Evolutionary conservation across 2,113 vertebrate genomes (phyloP), one percentile per base, ranked within the genome.

Genomic region (Motacilla alba): DNA sequence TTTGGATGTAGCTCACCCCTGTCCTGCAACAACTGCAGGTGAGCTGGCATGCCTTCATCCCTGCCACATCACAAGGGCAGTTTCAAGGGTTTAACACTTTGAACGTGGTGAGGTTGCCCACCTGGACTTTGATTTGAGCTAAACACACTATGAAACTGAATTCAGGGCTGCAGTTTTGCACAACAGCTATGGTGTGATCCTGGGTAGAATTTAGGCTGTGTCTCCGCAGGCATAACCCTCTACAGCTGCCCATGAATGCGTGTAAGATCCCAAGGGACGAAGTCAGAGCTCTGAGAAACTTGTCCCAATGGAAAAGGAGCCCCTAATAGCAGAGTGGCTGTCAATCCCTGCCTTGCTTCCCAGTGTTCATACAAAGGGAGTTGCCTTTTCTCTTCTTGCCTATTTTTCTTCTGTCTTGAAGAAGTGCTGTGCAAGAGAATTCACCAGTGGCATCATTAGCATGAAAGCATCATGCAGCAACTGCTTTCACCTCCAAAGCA

Each of bases 301-400:
- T 47, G 11, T 10, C 20, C 35, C 35, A 35, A 35, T 35, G 2
- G 4, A 3, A n/a, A 0, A 4, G 55, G 13, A 52, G 13, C 3
- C 27, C 12, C 37, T 37, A 17, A 35, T 2, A 35, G 28, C n/a
- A 85, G 43, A 37, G 18, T 39, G 26, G 2, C 21, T 92, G 39
- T 55, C 30, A 41, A 63, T 67, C 19, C 5, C 35, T 75, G 35
- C 30, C 33, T 59, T 67, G 31, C 11, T 35, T 62, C 35, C 41
- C 6, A 0, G 19, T 2, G 1, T 7, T 72, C 53, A 41, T 35
- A 17, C 0, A 0, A 44, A 55, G 15, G 3, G 12, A 19, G 1
- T 7, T 75, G 13, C 15, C 17, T 77, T 43, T 20, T 47, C 44
- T 72, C 68, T 60, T 52, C n/a, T 43, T 6, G 0, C 3, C 8